phyloP scores from a whole-genome alignment of 2,888 invertebrate species.

The Agrotis puta region DNA sequence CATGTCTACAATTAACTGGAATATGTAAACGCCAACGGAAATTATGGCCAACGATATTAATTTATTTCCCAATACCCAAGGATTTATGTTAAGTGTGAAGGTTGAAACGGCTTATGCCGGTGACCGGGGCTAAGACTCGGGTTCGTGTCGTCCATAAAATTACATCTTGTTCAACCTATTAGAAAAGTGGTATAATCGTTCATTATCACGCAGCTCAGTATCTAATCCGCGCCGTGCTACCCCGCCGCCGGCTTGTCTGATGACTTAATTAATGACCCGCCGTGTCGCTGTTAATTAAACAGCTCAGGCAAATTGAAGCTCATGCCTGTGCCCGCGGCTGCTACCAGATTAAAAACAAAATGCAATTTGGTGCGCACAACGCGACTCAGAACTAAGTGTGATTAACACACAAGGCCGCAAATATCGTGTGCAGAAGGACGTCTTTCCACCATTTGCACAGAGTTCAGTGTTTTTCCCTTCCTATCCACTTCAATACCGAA shows the following conservation, averaged over 20 bases:
- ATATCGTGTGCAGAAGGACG: conserved; percentile 29
- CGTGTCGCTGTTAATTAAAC: conserved; percentile 89
- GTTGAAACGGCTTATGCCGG: conserved; percentile 13
- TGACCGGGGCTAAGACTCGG: conserved; percentile 1
- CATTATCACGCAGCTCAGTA: conserved; percentile 82
- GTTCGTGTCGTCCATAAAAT: conserved; percentile 52
- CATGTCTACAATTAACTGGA: conserved; percentile 18
- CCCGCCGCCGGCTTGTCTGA: conserved; percentile 84
- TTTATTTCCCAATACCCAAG: neutral
- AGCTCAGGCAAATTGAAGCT: conserved; percentile 87
- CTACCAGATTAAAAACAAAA: conserved; percentile 87
- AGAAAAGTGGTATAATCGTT: conserved; percentile 78
- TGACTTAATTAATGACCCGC: conserved; percentile 90
- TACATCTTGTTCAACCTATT: conserved; percentile 55
- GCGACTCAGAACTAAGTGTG: conserved; percentile 71
- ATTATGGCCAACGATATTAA: conserved; percentile 5
- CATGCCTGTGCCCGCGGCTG: conserved; percentile 80
- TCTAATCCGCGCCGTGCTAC: conserved; percentile 81
- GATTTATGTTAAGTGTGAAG: conserved; percentile 6
- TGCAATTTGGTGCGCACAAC: conserved; percentile 81
- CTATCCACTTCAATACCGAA: neutral
- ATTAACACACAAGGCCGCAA: conserved; percentile 68
- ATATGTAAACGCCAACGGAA: conserved; percentile 9
- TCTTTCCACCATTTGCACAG: neutral
- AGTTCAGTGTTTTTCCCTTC: neutral